phyloP scores from a whole-genome alignment of 2,888 invertebrate species.

The Apomyelois bistriatella region DNA sequence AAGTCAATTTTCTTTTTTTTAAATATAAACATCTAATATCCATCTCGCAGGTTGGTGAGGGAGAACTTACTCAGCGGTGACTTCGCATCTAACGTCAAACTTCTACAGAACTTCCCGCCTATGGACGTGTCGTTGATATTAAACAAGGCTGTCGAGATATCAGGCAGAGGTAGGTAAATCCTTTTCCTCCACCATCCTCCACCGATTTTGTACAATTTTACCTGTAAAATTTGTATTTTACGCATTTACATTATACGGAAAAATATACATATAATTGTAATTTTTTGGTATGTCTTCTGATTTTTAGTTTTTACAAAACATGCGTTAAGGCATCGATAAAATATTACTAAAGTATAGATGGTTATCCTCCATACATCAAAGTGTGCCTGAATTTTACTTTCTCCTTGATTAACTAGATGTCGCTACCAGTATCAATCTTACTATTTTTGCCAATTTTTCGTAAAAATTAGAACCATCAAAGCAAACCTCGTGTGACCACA shows the following conservation, averaged over 20 bases:
- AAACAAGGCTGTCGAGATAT: constrained; percentile 86
- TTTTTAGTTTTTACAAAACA: too few relatives aligned
- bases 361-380: too few relatives aligned
- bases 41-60: constrained; percentile 85
- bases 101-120: constrained; percentile 95
- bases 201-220: constrained; percentile 16
- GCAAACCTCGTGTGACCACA: too few relatives aligned
- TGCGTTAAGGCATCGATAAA: too few relatives aligned
- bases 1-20: neutral
- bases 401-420: too few relatives aligned
- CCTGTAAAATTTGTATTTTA: neutral
- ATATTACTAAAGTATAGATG: too few relatives aligned
- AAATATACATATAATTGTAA: neutral
- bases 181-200: too few relatives aligned
- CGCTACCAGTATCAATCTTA: too few relatives aligned
- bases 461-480: too few relatives aligned
- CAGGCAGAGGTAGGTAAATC: constrained; percentile 44
- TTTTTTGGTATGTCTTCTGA: neutral
- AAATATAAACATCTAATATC: too few relatives aligned
- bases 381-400: too few relatives aligned
- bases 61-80: constrained; percentile 92
- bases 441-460: too few relatives aligned
- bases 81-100: constrained; percentile 95
- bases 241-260: neutral
- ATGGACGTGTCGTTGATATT: constrained; percentile 92